Conservation (phyloP, 2,888 invertebrate species). For the Cosmorhoe ocellata region DNA sequence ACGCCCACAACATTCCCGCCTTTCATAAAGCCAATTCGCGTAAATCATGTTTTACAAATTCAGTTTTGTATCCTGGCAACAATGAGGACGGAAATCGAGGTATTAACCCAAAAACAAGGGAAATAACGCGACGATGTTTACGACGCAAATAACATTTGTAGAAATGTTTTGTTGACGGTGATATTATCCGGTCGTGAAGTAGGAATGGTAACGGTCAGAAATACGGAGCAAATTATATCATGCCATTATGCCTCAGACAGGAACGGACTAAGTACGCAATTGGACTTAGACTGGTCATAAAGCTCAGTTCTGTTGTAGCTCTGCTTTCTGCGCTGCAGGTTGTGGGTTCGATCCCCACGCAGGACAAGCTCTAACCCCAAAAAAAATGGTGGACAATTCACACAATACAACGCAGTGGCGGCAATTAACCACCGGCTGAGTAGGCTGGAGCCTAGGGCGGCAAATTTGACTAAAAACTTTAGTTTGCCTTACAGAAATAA, state of each 20-base stretch:
- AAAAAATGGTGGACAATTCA: too few species aligned
- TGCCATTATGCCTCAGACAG: conserved; percentile 11
- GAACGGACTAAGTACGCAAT: background rate
- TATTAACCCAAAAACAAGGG: conserved; percentile 25
- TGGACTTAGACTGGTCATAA: too few species aligned
- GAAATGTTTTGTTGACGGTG: conserved; percentile 48
- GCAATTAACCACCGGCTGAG: too few species aligned
- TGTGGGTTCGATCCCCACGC: too few species aligned
- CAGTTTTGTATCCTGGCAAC: conserved; percentile 15
- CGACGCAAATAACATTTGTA: conserved; percentile 28
- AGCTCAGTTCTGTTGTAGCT: too few species aligned
- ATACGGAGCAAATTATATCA: conserved; percentile 35
- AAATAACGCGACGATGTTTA: conserved; percentile 18
- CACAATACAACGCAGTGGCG: too few species aligned
- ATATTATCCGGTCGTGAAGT: conserved; percentile 48
- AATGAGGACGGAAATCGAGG: conserved; percentile 23
- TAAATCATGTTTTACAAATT: conserved; percentile 14
- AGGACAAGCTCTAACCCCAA: too few species aligned
- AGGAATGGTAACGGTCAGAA: conserved; percentile 35
- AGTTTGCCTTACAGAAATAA: too few species aligned
- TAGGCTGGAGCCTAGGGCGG: too few species aligned
- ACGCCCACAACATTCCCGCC: background rate
- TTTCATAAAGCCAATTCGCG: conserved; percentile 4
- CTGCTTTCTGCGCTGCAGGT: too few species aligned
- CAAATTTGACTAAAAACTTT: too few species aligned